Evolutionary conservation across 1,140 invertebrate genomes (phyloP).

Genomic region (Formica exsecta): DNA sequence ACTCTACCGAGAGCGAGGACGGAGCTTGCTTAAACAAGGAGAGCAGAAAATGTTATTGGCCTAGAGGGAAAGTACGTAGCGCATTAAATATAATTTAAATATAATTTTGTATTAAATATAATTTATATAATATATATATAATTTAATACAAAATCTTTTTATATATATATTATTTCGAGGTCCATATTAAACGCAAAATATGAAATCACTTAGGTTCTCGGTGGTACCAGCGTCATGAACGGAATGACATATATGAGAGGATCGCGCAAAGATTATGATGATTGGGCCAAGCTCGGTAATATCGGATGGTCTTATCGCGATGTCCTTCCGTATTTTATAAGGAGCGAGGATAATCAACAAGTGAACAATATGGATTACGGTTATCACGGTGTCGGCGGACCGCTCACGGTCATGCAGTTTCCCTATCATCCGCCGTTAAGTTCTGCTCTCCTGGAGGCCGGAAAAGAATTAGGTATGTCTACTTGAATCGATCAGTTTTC

Average conservation of each 20-base stretch:
- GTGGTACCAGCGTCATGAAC: conserved; percentile 97
- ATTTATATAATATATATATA: too few relatives aligned
- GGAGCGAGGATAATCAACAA: conserved; percentile 94
- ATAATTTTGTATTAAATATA: too few relatives aligned
- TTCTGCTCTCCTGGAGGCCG: conserved; percentile 93
- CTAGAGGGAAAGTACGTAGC: conserved; percentile 91
- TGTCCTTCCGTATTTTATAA: conserved; percentile 95
- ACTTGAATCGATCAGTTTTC: neutral
- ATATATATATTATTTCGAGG: too few relatives aligned
- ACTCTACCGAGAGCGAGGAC: conserved; percentile 94
- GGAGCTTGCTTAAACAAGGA: conserved; percentile 92
- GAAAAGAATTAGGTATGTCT: conserved; percentile 90
- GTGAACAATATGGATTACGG: conserved; percentile 91
- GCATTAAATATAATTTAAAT: neutral
- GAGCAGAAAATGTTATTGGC: conserved; percentile 92
- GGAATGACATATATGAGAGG: conserved; percentile 99
- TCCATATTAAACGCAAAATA: neutral
- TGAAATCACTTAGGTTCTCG: conserved; percentile 89
- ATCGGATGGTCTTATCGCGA: conserved; percentile 96
- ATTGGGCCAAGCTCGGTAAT: conserved; percentile 95
- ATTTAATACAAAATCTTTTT: too few relatives aligned
- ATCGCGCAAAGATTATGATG: conserved; percentile 95
- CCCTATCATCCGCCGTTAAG: conserved; percentile 95
- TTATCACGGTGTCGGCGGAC: conserved; percentile 92
- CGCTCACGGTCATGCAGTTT: conserved; percentile 93